These are phyloP conservation scores for Anableps anableps DNA, from an alignment of 2,797 vertebrate genomes.

Conservation along the genomic window DNA sequence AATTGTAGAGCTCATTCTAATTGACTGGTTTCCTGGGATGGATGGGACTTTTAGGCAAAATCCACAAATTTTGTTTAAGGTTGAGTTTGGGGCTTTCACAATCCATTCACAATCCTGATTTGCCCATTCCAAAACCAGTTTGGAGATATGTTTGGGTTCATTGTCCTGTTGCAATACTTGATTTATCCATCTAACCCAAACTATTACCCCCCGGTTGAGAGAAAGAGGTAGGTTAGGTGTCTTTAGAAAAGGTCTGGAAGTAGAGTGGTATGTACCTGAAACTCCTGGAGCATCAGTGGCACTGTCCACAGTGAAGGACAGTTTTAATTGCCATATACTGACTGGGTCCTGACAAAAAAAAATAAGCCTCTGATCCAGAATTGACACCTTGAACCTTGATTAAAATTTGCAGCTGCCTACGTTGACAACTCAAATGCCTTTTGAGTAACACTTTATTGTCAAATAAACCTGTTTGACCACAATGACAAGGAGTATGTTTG, in stretches of 20 bases:
- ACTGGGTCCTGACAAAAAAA: neutral
- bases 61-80: neutral
- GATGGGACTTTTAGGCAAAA: neutral
- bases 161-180: neutral
- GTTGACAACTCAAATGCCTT: neutral
- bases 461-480: neutral
- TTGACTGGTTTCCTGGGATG: neutral
- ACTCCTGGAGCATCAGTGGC: neutral
- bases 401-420: neutral
- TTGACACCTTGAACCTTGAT: neutral
- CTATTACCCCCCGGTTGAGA: neutral
- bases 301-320: neutral
- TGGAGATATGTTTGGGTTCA: neutral
- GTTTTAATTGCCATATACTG: neutral
- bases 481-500: neutral
- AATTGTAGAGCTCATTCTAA: neutral
- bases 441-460: neutral
- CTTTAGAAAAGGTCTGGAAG: neutral
- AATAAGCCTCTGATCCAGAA: neutral
- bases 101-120: neutral
- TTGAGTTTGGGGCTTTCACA: neutral
- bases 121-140: neutral
- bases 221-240: neutral
- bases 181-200: neutral
- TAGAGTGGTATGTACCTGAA: neutral